phyloP scores from a whole-genome alignment of 2,888 invertebrate species.

The Phyllotreta cruciferae region DNA sequence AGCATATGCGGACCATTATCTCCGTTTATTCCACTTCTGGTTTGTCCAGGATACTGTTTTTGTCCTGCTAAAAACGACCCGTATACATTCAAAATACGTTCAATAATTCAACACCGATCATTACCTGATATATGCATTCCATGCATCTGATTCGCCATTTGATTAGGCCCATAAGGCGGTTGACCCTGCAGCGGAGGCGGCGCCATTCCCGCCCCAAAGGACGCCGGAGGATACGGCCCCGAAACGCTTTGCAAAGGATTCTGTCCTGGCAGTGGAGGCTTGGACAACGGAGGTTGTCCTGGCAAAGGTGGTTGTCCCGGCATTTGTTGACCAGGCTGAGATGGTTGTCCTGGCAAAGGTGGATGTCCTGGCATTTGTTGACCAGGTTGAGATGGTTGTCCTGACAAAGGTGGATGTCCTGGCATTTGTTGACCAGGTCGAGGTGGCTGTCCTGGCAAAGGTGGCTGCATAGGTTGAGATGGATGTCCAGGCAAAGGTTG shows the following conservation, averaged over 20 bases:
- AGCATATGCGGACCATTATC: constrained; percentile 63
- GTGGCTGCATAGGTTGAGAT: constrained; percentile 16
- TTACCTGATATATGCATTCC: constrained; percentile 53
- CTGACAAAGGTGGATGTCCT: constrained; percentile 9
- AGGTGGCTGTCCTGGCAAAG: constrained; percentile 49
- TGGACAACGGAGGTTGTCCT: constrained; percentile 27
- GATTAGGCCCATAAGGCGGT: constrained; percentile 46
- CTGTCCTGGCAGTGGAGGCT: constrained; percentile 23
- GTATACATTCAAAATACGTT: too few species aligned
- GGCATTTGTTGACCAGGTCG: constrained; percentile 7
- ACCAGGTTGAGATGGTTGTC: constrained; percentile 39
- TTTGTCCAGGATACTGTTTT: constrained; percentile 47
- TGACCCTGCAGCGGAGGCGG: constrained; percentile 36
- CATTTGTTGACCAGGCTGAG: constrained; percentile 8
- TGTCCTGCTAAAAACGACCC: constrained; percentile 41
- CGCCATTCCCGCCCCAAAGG: constrained; percentile 17
- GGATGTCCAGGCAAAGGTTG: neutral
- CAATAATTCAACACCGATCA: neutral
- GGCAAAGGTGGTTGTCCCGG: constrained; percentile 23
- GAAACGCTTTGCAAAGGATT: constrained; percentile 28
- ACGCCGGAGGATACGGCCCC: constrained; percentile 30
- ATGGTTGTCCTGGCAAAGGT: constrained; percentile 7
- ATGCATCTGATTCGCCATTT: constrained; percentile 58
- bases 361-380: constrained; percentile 45
- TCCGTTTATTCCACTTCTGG: constrained; percentile 49